phyloP scores from a whole-genome alignment of 2,113 vertebrate species.

The Myotis yumanensis region DNA sequence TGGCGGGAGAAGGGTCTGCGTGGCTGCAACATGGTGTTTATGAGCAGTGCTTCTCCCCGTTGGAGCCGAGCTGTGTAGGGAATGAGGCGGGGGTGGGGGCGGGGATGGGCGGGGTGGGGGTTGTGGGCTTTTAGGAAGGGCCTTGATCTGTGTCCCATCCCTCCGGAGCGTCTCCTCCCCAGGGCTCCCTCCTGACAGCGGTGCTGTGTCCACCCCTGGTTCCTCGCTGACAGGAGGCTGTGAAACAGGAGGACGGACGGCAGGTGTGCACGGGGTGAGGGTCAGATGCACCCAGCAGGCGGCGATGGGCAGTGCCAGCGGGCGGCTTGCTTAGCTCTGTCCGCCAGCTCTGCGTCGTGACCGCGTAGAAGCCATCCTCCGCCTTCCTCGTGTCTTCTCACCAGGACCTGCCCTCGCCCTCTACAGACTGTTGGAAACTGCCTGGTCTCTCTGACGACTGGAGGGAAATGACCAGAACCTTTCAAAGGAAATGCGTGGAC shows the following conservation, averaged over 20 bases:
- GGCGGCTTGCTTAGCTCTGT: neutral
- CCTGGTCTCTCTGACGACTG: slow-evolving; percentile 62
- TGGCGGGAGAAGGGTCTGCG: neutral
- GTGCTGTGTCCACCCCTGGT: neutral
- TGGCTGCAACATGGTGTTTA: neutral
- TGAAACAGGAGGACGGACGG: neutral
- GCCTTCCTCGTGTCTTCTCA: slow-evolving; percentile 36
- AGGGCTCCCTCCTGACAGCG: neutral
- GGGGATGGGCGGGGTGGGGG: too few relatives aligned
- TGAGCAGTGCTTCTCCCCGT: neutral
- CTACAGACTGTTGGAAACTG: slow-evolving; percentile 42
- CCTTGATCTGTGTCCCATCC: neutral
- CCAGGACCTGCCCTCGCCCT: slow-evolving; percentile 20
- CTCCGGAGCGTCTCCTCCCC: neutral
- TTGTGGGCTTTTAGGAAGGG: neutral
- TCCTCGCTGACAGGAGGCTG: neutral
- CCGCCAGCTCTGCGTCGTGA: neutral
- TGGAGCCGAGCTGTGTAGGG: neutral
- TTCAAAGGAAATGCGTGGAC: slow-evolving; percentile 54
- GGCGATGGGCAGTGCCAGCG: neutral
- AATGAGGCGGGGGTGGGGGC: neutral
- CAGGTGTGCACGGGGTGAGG: too few relatives aligned
- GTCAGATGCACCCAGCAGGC: neutral
- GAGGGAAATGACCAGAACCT: slow-evolving; percentile 61
- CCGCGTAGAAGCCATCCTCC: slow-evolving; percentile 7